Percentiles rank a stretch among this genome's conserved stretches.
phyloP scores from a whole-genome alignment of 2,113 vertebrate genomes.

The Petrocephalus zakoni region DNA sequence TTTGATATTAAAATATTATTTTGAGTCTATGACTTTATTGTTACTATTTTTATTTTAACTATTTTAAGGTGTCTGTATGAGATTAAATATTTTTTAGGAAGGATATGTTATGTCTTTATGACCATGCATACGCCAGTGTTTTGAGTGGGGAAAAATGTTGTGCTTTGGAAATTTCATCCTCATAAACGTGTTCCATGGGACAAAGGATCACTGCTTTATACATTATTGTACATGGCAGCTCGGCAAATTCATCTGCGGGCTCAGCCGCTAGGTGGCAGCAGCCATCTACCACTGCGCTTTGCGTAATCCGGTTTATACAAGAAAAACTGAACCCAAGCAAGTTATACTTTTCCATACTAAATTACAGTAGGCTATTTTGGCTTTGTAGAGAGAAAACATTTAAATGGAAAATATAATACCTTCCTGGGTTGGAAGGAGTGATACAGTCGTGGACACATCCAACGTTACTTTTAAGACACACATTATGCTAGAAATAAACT shows the following conservation, averaged over 20 bases:
- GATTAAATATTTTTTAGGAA: background rate
- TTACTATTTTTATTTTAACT: background rate
- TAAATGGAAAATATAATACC: background rate
- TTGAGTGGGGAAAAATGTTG: background rate
- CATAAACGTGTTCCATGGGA: background rate
- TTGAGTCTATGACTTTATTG: background rate
- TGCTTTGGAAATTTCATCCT: background rate
- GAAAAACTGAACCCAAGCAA: background rate
- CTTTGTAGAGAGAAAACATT: background rate
- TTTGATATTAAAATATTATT: background rate
- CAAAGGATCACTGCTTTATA: background rate
- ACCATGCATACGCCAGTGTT: background rate
- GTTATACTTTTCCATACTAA: background rate
- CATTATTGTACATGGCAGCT: background rate
- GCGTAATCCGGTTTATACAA: background rate
- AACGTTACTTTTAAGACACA: background rate
- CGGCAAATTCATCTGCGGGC: background rate
- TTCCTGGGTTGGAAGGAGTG: background rate
- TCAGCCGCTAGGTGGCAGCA: conserved; percentile 10
- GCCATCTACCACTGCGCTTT: background rate
- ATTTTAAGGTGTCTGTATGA: background rate
- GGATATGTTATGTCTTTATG: background rate
- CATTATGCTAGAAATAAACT: background rate
- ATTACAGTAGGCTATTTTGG: background rate
- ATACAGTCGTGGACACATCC: background rate